phyloP scores from a whole-genome alignment of 2,797 vertebrate genomes.

The Pelodytes ibericus region DNA sequence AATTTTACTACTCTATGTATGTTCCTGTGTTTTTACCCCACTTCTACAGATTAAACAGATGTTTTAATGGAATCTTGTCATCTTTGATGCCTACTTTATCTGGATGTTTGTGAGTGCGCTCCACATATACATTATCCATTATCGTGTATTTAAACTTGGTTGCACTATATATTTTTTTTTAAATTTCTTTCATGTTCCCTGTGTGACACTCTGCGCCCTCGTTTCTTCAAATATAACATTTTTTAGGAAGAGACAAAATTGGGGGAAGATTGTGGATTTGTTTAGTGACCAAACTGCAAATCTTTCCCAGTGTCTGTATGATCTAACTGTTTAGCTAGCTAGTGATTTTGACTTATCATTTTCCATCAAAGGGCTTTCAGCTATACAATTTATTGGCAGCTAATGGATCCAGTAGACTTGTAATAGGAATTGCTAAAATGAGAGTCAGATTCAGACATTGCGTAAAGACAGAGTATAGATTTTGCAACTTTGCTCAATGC shows the following conservation, averaged over 20 bases:
- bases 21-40: no score
- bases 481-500: slow-evolving; percentile 48
- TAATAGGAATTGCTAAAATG: slow-evolving; percentile 36
- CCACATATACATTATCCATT: no score
- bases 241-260: not conserved
- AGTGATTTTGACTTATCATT: slow-evolving; percentile 12
- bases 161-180: no score
- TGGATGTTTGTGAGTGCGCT: no score
- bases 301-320: not conserved
- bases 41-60: no score
- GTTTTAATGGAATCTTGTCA: no score
- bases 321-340: not conserved
- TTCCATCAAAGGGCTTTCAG: slow-evolving; percentile 42
- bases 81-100: no score
- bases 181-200: no score
- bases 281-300: not conserved
- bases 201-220: no score
- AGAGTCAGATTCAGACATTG: slow-evolving; percentile 45
- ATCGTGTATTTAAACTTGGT: no score
- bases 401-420: slow-evolving; percentile 46
- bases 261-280: not conserved
- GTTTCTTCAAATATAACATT: no score
- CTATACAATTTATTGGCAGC: slow-evolving; percentile 47
- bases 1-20: no score
- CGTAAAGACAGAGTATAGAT: slow-evolving; percentile 55